These are phyloP conservation scores for Caloenas nicobarica DNA, from an alignment of 2,113 vertebrate genomes.

Conservation along the genomic window DNA sequence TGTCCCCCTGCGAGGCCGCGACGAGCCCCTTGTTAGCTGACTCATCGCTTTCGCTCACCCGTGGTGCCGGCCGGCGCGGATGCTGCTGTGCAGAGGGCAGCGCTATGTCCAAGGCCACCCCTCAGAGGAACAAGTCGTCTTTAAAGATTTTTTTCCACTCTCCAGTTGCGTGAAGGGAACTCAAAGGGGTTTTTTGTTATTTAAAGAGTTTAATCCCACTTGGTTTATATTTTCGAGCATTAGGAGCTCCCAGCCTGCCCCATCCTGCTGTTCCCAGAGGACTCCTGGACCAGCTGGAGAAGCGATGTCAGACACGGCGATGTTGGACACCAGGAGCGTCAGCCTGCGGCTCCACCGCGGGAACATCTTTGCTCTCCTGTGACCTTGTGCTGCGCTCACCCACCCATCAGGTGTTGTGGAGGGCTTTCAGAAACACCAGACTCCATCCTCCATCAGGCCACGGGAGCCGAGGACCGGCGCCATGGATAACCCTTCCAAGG, in stretches of 20 bases:
- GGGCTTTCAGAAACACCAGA: background rate
- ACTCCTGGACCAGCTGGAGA: accelerated
- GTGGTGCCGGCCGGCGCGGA: accelerated
- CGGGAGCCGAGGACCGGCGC: accelerated
- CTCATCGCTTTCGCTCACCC: background rate
- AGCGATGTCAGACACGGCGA: background rate
- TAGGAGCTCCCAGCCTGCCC: background rate
- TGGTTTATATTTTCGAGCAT: background rate
- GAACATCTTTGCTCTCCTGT: background rate
- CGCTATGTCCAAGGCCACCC: background rate
- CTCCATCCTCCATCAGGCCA: background rate
- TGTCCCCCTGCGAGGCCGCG: background rate
- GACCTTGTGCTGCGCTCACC: accelerated
- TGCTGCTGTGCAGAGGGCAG: background rate
- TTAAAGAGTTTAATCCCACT: background rate
- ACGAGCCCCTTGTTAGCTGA: background rate
- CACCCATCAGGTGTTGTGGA: accelerated
- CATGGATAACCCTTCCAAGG: background rate
- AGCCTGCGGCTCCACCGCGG: background rate
- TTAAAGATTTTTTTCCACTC: background rate
- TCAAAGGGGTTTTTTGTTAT: background rate
- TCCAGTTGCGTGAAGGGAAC: background rate
- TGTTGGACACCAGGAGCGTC: background rate
- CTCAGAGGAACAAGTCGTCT: background rate
- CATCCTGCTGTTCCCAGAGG: background rate